Evolutionary conservation across 2,113 vertebrate genomes (phyloP).

Genomic region (Diadophis punctatus): DNA sequence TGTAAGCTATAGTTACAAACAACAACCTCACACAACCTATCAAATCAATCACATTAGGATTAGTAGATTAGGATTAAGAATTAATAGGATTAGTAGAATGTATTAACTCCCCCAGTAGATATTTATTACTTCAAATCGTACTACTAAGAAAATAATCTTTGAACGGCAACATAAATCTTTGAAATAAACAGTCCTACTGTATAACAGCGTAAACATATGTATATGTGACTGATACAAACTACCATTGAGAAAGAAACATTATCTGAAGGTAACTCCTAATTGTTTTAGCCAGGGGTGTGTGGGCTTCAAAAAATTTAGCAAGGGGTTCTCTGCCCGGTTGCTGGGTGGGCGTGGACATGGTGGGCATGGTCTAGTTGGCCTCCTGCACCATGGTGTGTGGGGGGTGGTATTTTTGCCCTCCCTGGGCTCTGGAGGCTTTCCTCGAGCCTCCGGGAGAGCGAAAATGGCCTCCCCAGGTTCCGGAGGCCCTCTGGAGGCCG

Average conservation of each 20-base stretch:
- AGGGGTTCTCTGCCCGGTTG: too few relatives aligned
- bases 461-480: too few relatives aligned
- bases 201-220: neutral
- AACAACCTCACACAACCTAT: neutral
- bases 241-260: neutral
- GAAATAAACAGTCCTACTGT: neutral
- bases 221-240: neutral
- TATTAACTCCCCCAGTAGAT: neutral
- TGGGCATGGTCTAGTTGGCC: too few relatives aligned
- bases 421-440: too few relatives aligned
- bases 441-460: too few relatives aligned
- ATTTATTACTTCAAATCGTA: neutral
- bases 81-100: neutral
- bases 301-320: too few relatives aligned
- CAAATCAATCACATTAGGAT: neutral
- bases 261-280: neutral
- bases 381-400: too few relatives aligned
- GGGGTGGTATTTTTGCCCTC: too few relatives aligned
- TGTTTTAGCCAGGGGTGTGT: neutral
- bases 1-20: neutral
- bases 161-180: neutral
- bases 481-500: too few relatives aligned
- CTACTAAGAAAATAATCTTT: neutral
- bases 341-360: too few relatives aligned
- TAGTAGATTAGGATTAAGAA: neutral